These are phyloP conservation scores for Nephrotoma flavescens DNA, from an alignment of 2,888 invertebrate genomes.

Conservation along the genomic window DNA sequence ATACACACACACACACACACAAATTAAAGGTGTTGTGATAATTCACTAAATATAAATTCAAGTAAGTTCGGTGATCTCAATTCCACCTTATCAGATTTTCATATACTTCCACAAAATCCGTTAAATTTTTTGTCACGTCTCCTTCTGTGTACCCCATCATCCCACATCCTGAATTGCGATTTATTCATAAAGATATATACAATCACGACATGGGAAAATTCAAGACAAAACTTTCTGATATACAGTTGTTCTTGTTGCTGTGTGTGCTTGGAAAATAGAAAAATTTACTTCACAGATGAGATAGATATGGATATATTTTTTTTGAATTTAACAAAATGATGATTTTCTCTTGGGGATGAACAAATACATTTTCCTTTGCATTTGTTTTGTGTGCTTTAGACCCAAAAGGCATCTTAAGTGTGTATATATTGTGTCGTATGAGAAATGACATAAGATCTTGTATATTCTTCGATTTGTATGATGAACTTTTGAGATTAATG, in stretches of 20 bases:
- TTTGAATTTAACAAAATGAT: neutral
- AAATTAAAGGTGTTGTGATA: neutral
- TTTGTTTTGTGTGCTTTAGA: neutral
- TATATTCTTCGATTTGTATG: neutral
- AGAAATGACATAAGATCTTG: neutral
- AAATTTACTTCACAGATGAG: neutral
- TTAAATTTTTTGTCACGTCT: neutral
- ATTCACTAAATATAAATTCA: neutral
- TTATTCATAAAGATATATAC: neutral
- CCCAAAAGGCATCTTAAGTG: neutral
- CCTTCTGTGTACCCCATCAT: neutral
- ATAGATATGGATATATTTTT: neutral
- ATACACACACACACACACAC: neutral
- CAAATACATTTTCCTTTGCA: neutral
- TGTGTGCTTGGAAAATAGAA: neutral
- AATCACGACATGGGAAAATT: neutral
- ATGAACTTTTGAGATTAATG: neutral
- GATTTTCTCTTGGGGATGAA: neutral
- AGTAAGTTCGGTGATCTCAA: neutral
- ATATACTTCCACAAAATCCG: neutral
- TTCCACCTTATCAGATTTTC: neutral
- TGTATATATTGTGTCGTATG: neutral
- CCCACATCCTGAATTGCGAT: neutral
- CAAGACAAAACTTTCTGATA: neutral
- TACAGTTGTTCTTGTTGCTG: neutral